Evolutionary conservation across 2,888 invertebrate genomes (phyloP), one percentile per base, ranked within the genome.

Genomic region (Ormyrus rosae): DNA sequence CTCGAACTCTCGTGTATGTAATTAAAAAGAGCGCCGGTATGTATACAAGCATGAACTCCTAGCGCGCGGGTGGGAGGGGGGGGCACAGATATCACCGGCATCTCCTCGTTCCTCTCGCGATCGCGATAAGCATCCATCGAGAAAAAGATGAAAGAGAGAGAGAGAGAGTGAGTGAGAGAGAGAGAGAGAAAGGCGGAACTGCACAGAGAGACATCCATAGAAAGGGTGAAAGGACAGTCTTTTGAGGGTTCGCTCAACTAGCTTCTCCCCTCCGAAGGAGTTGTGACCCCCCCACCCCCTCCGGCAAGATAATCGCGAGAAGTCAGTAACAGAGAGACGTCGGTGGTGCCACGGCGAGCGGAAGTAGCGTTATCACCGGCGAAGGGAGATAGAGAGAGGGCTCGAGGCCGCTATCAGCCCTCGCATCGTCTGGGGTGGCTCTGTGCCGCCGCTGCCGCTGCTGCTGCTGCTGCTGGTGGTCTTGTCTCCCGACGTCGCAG

Each of bases 371-470:
- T 83, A 83, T 84, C 83, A 78, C 60, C n/a, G 72, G n/a, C 45
- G 45, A 69, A 13, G 63, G n/a, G 63, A 67, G 65, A 60, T 51
- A 64, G 56, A 63, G 76, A 61, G 61, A 72, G 13, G 73, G 76
- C 34, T 50, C 34, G 58, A 68, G 45, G 53, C 56, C 13, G 68
- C 65, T 86, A 87, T 87, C 87, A 82, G 84, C 77, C 83, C 83
- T 83, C 82, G 84, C 84, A 87, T 87, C 87, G 87, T 87, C 87
- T 87, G 87, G 85, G 85, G 84, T 82, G 82, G 81, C 78, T 81
- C 81, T 72, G 13, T 13, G 13, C 13, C 13, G 13, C 13, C 13
- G 13, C 13, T 13, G 13, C 13, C 0, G 13, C 13, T n/a, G n/a
- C 34, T 34, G 34, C 13, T 13, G 13, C 34, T 34, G 34, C 34